A percentile compares a stretch with the other conserved stretches of the same genome.
Evolutionary conservation across 2,888 invertebrate species (phyloP).

Genomic region (Nephrocerus scutellatus): DNA sequence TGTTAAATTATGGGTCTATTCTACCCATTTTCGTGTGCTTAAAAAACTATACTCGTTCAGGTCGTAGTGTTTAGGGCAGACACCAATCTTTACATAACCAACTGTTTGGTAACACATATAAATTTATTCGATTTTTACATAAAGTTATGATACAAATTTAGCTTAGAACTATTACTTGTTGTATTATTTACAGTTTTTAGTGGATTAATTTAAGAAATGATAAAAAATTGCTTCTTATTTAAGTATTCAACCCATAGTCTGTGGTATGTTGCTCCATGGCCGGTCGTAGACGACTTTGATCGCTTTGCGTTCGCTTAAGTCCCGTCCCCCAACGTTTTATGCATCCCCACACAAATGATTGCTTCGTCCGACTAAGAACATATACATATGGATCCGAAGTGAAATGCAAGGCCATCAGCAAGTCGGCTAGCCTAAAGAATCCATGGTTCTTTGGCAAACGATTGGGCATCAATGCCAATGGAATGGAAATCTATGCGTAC

Average conservation of each 20-base stretch:
- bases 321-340: constrained; percentile 41
- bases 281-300: constrained; percentile 43
- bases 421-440: constrained; percentile 58
- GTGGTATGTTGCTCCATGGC: constrained; percentile 40
- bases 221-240: constrained; percentile 15
- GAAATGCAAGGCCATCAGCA: constrained; percentile 73
- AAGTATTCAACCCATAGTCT: constrained; percentile 37
- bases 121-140: no score
- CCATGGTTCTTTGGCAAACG: constrained; percentile 34
- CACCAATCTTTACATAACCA: no score
- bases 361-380: constrained; percentile 60
- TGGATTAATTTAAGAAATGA: constrained; percentile 15
- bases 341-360: constrained; percentile 40
- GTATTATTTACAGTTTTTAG: no score
- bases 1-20: no score
- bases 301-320: constrained; percentile 41
- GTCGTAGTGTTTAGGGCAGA: no score
- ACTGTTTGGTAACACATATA: no score
- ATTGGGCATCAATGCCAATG: constrained; percentile 48
- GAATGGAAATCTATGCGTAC: constrained; percentile 56
- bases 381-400: constrained; percentile 77
- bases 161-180: no score
- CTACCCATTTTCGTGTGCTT: no score
- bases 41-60: no score
- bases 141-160: no score